Evolutionary conservation across 2,113 vertebrate species (phyloP).

Genomic region (Damaliscus lunatus): DNA sequence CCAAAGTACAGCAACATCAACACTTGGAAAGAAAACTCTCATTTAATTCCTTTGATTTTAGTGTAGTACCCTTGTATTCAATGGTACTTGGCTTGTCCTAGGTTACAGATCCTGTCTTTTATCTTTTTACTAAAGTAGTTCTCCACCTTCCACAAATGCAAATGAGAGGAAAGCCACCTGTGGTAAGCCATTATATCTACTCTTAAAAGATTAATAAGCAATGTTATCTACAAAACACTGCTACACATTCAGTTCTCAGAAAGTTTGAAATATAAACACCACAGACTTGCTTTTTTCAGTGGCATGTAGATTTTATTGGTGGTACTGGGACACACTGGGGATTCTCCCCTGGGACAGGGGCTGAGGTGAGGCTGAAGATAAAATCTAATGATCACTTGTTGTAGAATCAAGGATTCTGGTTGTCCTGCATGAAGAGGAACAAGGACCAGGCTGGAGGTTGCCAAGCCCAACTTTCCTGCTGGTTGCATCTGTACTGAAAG

Average conservation of each 20-base stretch:
- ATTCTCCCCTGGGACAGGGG: background rate
- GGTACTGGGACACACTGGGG: background rate
- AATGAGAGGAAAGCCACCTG: background rate
- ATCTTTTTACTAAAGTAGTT: background rate
- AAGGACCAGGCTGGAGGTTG: constrained; percentile 82
- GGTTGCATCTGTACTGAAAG: constrained; percentile 89
- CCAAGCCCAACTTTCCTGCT: constrained; percentile 87
- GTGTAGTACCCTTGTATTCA: background rate
- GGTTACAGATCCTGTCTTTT: background rate
- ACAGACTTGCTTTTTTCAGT: background rate
- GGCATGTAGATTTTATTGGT: constrained; percentile 63
- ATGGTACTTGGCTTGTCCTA: background rate
- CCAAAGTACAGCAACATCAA: background rate
- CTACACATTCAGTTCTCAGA: background rate
- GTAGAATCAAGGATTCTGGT: constrained; percentile 90
- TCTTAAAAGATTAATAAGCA: background rate
- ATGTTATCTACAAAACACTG: background rate
- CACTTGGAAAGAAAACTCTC: background rate
- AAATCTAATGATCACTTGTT: constrained; percentile 80
- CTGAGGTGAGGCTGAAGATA: background rate
- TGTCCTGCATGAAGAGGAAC: constrained; percentile 88
- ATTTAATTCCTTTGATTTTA: background rate
- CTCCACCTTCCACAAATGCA: background rate
- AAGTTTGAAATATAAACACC: background rate
- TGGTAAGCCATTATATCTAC: background rate